phyloP scores from a whole-genome alignment of 2,888 invertebrate genomes.

The Odontocerum albicorne region DNA sequence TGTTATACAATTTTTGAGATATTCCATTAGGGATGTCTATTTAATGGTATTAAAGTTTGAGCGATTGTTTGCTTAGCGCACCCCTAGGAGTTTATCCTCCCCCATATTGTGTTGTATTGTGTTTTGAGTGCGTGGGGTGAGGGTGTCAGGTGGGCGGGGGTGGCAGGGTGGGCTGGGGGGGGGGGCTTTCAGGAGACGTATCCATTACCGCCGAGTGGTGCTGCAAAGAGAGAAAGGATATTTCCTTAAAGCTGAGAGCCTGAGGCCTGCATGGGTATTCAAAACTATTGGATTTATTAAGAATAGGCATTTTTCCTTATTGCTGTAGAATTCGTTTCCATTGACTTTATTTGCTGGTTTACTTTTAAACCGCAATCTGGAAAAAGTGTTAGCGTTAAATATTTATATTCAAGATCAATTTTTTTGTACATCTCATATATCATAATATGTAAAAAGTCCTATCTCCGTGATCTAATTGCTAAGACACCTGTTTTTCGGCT shows the following conservation, averaged over 20 bases:
- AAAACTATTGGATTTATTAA: background rate
- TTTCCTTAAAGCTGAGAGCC: slow-evolving; percentile 33
- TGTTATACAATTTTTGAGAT: too few relatives aligned
- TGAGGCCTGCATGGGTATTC: slow-evolving; percentile 17
- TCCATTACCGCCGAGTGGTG: slow-evolving; percentile 37
- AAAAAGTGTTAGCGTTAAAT: too few relatives aligned
- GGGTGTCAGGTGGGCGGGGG: slow-evolving; percentile 1
- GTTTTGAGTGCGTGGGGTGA: background rate
- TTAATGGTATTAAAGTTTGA: too few relatives aligned
- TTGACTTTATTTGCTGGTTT: background rate
- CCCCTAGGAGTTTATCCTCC: background rate
- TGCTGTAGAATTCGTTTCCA: background rate
- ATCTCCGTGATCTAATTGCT: too few relatives aligned
- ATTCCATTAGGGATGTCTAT: too few relatives aligned
- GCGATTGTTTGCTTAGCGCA: too few relatives aligned
- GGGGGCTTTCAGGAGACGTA: slow-evolving; percentile 34
- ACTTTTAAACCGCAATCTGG: background rate
- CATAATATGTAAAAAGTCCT: too few relatives aligned
- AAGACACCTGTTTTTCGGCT: too few relatives aligned
- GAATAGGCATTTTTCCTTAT: background rate
- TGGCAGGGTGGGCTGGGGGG: slow-evolving; percentile 5
- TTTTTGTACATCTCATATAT: too few relatives aligned
- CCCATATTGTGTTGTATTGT: background rate
- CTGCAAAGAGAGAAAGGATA: slow-evolving; percentile 37
- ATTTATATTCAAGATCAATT: too few relatives aligned